Evolutionary conservation across 2,888 invertebrate species (phyloP), one percentile per base, ranked within the genome.

Genomic region (Nomada hirtipes): DNA sequence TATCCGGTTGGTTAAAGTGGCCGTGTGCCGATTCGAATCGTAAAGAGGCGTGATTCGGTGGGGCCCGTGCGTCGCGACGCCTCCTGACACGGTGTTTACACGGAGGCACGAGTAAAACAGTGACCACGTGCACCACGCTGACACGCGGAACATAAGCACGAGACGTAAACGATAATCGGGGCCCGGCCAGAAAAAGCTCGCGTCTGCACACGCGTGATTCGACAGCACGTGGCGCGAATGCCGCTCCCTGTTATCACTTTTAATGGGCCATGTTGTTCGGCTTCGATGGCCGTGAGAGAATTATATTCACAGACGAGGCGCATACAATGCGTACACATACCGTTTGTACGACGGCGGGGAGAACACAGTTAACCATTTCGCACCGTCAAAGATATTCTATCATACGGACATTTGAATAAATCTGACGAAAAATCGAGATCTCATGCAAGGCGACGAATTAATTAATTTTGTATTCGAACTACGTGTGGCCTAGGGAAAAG

Each of bases 51-150:
- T 23, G 73, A 76, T 74, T 79, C 71, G 72, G 57, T 47, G 36
- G 64, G 50, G 29, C 26, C 42, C 42, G n/a, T 13, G 42, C 47
- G 57, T 29, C 44, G 64, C 69, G 11, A 44, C 72, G 74, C 36
- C 60, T 75, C 47, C 71, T 76, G 86, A 86, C 82, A 76, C 77
- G 67, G 73, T 78, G 86, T 86, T 86, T 86, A 86, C 79, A 75
- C 26, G 63, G 86, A 59, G 74, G 86, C 86, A 86, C 86, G 86
- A 75, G 86, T 84, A 76, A 83, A 89, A 86, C 86, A 89, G 86
- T 86, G 86, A 87, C 89, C 89, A 90, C 89, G 88, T 90, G 90
- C 86, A 86, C 69, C 76, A 76, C 82, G 90, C 85, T 89, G 90
- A 90, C 90, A 86, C 83, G 84, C 88, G 84, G 36, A 89, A 87